Conservation (phyloP, 2,113 vertebrate species). For the Neoarius graeffei region DNA sequence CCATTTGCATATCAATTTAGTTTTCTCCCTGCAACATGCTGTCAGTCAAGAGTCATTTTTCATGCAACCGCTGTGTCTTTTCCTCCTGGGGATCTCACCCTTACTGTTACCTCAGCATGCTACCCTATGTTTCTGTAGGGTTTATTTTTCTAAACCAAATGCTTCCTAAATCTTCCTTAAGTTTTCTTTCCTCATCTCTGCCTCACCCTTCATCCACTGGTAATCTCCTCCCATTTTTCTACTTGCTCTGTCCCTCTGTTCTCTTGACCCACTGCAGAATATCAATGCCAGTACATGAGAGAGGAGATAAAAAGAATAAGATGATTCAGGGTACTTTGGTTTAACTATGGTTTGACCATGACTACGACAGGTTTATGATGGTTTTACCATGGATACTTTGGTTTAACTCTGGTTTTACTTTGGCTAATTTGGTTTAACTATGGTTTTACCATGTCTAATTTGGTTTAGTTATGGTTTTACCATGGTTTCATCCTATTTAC, state of each 20-base stretch:
- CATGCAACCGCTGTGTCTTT: slow-evolving; percentile 55
- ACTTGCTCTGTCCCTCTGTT: slow-evolving; percentile 48
- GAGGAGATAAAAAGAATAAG: background rate
- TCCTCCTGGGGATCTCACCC: slow-evolving; percentile 56
- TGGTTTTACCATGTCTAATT: background rate
- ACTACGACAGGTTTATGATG: background rate
- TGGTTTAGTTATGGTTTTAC: background rate
- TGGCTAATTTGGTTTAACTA: background rate
- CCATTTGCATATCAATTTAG: slow-evolving; percentile 80
- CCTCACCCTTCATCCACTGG: slow-evolving; percentile 41
- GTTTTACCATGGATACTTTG: background rate
- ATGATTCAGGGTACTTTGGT: background rate
- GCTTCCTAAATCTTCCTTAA: background rate
- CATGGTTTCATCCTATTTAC: background rate
- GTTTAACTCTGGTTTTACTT: background rate
- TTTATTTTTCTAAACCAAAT: slow-evolving; percentile 6
- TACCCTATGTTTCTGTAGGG: slow-evolving; percentile 30
- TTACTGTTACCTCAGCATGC: slow-evolving; percentile 38
- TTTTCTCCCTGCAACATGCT: slow-evolving; percentile 74
- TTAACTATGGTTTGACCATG: background rate
- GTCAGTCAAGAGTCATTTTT: slow-evolving; percentile 74
- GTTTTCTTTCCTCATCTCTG: background rate
- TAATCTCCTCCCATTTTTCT: slow-evolving; percentile 48
- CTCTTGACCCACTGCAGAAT: slow-evolving; percentile 29
- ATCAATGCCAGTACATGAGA: slow-evolving; percentile 33